Percentiles rank a stretch among this genome's conserved stretches.
Evolutionary conservation across 1,140 invertebrate species (phyloP).

Genomic region (Hetaerina americana): DNA sequence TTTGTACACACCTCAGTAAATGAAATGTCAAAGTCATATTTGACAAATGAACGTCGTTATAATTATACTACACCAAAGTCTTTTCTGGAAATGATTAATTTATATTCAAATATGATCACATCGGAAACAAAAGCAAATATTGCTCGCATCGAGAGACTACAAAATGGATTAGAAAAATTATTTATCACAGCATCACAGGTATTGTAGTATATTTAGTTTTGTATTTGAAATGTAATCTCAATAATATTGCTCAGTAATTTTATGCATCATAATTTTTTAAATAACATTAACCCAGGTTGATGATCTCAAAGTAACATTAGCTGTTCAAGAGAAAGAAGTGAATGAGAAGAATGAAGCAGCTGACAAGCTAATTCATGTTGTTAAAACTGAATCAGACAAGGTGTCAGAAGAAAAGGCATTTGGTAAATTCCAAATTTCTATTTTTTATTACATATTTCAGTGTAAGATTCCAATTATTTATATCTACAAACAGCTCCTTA

Average conservation of each 20-base stretch:
- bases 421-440: conserved; percentile 34
- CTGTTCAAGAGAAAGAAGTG: conserved; percentile 76
- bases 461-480: conserved; percentile 9
- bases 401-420: conserved; percentile 76
- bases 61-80: conserved; percentile 95
- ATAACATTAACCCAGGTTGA: conserved; percentile 36
- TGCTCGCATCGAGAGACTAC: conserved; percentile 62
- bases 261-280: not conserved
- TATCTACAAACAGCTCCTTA: conserved; percentile 3
- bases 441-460: conserved; percentile 4
- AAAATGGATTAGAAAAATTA: conserved; percentile 79
- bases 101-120: conserved; percentile 70
- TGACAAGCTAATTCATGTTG: conserved; percentile 76
- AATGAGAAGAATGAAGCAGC: conserved; percentile 82
- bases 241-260: too few species aligned
- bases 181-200: conserved; percentile 70
- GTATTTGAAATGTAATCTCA: too few species aligned
- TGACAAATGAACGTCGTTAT: conserved; percentile 76
- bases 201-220: conserved; percentile 20
- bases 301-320: conserved; percentile 59
- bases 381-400: conserved; percentile 81
- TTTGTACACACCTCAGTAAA: conserved; percentile 81
- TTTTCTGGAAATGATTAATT: conserved; percentile 83
- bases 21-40: conserved; percentile 65
- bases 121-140: conserved; percentile 66